phyloP scores from a whole-genome alignment of 2,113 vertebrate genomes.

The Petaurus breviceps region DNA sequence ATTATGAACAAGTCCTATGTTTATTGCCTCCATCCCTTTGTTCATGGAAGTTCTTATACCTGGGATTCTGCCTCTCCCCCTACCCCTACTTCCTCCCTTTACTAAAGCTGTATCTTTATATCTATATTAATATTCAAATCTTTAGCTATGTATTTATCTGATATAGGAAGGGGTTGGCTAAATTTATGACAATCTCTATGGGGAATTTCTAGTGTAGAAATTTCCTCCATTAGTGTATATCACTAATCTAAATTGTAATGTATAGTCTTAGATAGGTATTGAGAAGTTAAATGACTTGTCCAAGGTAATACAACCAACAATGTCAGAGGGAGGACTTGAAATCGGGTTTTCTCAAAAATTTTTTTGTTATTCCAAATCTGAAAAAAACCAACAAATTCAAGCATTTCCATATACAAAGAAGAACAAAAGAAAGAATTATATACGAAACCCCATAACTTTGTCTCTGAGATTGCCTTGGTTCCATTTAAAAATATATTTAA shows the following conservation, averaged over 20 bases:
- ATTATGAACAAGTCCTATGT: neutral
- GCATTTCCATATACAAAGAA: neutral
- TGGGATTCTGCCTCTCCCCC: neutral
- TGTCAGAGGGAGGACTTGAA: neutral
- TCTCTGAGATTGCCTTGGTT: neutral
- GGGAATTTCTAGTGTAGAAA: neutral
- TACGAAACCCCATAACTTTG: neutral
- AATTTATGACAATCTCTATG: neutral
- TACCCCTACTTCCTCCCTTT: neutral
- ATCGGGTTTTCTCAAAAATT: neutral
- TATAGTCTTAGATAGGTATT: neutral
- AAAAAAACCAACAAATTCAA: neutral
- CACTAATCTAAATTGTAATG: neutral
- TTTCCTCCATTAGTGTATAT: neutral
- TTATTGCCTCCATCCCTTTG: neutral
- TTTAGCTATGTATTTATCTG: neutral
- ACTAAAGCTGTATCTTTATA: neutral
- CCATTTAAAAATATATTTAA: neutral
- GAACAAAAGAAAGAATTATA: neutral
- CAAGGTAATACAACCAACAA: neutral
- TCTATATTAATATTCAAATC: neutral
- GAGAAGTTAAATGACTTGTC: neutral
- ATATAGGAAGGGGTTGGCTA: neutral
- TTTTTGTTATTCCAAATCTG: neutral
- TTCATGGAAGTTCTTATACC: neutral